Conservation (phyloP, 2,797 vertebrate species). For the Anas capensis region DNA sequence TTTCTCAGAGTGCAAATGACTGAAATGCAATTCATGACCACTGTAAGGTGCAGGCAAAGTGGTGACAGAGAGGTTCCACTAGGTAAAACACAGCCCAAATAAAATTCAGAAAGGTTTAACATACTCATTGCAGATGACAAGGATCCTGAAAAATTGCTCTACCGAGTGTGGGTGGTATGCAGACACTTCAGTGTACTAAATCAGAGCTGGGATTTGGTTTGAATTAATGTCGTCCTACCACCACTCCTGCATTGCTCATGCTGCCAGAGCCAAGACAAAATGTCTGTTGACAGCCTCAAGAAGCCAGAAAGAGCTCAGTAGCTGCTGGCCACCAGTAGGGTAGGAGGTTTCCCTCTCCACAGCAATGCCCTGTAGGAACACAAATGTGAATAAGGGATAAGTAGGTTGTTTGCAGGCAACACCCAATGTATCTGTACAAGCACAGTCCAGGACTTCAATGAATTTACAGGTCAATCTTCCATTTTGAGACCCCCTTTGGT, state of each 20-base stretch:
- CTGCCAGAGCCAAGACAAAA: constrained; percentile 14
- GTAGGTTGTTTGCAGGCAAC: background rate
- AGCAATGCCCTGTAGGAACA: background rate
- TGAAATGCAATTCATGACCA: background rate
- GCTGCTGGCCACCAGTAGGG: background rate
- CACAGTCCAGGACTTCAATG: background rate
- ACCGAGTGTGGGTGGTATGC: background rate
- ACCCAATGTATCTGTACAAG: background rate
- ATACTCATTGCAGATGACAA: background rate
- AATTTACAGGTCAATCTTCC: background rate
- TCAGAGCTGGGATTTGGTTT: background rate
- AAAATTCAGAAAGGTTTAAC: constrained; percentile 32
- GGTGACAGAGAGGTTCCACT: background rate
- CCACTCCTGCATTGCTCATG: background rate
- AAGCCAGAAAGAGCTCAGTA: background rate
- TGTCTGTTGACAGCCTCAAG: background rate
- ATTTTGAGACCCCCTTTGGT: background rate
- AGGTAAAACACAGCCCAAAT: constrained; percentile 10
- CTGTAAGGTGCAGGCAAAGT: background rate
- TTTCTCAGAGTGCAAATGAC: background rate
- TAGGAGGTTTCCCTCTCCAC: background rate
- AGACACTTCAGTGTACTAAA: background rate
- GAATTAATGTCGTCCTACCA: background rate
- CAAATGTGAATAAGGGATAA: background rate
- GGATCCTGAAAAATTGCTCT: constrained; percentile 30